Base-by-base conservation (phyloP, 2,888 invertebrate genomes). In the Troilus luridus region DNA sequence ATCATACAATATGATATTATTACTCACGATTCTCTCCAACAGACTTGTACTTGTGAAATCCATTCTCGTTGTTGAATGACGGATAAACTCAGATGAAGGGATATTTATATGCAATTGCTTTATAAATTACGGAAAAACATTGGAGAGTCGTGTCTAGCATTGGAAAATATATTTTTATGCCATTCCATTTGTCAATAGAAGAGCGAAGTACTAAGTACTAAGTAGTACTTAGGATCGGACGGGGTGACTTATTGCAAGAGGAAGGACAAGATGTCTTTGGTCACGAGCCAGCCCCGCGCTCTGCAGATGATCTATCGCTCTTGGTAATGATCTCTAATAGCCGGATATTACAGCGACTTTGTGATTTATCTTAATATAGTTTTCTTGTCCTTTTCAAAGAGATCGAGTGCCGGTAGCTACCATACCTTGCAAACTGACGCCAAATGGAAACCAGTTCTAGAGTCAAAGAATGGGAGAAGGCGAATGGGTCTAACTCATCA, bases 151-250 rank as follows among this genome's bases (percentile, higher is more conserved):
- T 77, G 72, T 6, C 72, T 41, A 41, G 72, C 41, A 77, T 77
- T 41, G 27, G 41, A 77, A 24, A 41, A 77, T 77, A 77, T 77
- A 77, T 77, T 77, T 77, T 77, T 77, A 77, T 77, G 72, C 72
- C 7, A 14, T 77, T 77, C 72, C 72, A 77, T 77, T 77, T 77
- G 72, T 77, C 72, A 77, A 77, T 77, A 41, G 27, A 41, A 77
- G 72, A 77, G 72, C 41, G 72, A 77, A 77, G 72, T 77, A 77
- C 72, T 77, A 77, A 77, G 72, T 77, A 77, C 72, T 77, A 77
- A 77, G 72, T 77, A 77, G 72, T 77, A 77, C 72, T 77, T 77
- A 77, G 72, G 8, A 2, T 14, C 8, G 27, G 72, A 9, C 17
- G 0, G 72, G 19, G 72, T 77, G 72, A 77, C 72, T 77, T 77